Percentiles rank a stretch among this genome's conserved stretches.
Conservation (phyloP, 2,888 invertebrate species). For the Spialia ferax region DNA sequence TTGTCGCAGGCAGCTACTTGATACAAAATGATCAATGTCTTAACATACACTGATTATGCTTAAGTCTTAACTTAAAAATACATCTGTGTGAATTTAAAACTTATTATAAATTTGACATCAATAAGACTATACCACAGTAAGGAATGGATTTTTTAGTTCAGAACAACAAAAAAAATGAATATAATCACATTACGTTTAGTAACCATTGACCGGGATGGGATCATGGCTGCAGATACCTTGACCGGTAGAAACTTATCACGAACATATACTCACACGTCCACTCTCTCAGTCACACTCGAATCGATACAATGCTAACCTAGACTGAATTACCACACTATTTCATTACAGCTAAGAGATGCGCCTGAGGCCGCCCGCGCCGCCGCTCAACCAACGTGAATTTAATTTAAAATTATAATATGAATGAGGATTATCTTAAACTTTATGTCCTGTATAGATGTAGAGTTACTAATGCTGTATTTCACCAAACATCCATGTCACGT, state of each 20-base stretch:
- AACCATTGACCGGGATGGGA: conserved; percentile 15
- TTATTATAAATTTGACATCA: conserved; percentile 77
- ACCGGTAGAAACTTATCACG: conserved; percentile 61
- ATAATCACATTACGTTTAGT: conserved; percentile 64
- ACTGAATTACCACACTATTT: conserved; percentile 52
- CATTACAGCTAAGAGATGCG: conserved; percentile 38
- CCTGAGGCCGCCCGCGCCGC: conserved; percentile 43
- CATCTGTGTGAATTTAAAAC: conserved; percentile 70
- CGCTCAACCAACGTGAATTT: neutral
- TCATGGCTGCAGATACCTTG: conserved; percentile 59
- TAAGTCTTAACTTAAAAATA: conserved; percentile 83
- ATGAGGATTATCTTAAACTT: neutral
- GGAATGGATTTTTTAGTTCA: conserved; percentile 77
- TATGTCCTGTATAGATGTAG: too few relatives aligned
- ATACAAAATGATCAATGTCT: conserved; percentile 72
- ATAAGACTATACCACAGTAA: conserved; percentile 83
- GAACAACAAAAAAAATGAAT: conserved; percentile 67
- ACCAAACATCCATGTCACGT: neutral
- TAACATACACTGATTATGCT: conserved; percentile 80
- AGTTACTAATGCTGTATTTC: neutral
- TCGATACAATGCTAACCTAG: conserved; percentile 79
- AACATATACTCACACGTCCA: conserved; percentile 61
- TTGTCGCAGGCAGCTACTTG: conserved; percentile 59
- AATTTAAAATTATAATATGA: too few relatives aligned
- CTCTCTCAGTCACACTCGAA: conserved; percentile 51